Percentiles rank a stretch among this genome's conserved stretches.
phyloP scores from a whole-genome alignment of 2,888 invertebrate genomes.

The Drosophila fungiperda region DNA sequence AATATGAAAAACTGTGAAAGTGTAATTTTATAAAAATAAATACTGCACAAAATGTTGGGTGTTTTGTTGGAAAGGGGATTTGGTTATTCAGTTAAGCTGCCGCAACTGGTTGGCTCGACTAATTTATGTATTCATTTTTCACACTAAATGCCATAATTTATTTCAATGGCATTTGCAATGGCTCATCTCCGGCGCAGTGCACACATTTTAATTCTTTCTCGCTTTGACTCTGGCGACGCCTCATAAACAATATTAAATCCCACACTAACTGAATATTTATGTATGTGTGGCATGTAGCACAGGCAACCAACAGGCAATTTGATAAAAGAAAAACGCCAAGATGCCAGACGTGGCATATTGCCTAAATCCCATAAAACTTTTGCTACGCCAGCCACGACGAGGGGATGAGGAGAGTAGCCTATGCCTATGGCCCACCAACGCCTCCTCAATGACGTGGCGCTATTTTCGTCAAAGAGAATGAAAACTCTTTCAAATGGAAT shows the following conservation, averaged over 20 bases:
- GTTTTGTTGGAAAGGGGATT: conserved; percentile 6
- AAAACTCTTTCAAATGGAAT: conserved; percentile 67
- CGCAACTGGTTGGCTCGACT: conserved; percentile 32
- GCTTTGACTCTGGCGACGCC: conserved; percentile 74
- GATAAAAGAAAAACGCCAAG: conserved; percentile 53
- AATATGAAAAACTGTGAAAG: background rate
- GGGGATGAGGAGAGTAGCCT: background rate
- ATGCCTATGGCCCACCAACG: conserved; percentile 51
- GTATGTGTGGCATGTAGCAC: conserved; percentile 21
- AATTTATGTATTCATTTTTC: conserved; percentile 73
- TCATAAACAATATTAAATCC: conserved; percentile 79
- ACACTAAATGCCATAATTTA: conserved; percentile 79
- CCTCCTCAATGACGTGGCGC: conserved; percentile 78
- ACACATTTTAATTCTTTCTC: conserved; percentile 67
- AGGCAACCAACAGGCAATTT: conserved; percentile 28
- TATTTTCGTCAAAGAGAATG: conserved; percentile 62
- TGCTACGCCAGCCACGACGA: conserved; percentile 39
- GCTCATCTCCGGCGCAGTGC: conserved; percentile 50
- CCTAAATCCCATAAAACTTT: conserved; percentile 65
- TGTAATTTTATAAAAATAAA: background rate
- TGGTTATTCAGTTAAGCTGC: conserved; percentile 14
- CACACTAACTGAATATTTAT: conserved; percentile 40
- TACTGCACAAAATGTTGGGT: background rate
- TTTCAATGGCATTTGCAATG: conserved; percentile 64
- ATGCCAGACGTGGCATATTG: conserved; percentile 51